Percentiles rank a stretch among this genome's conserved stretches.
Evolutionary conservation across 2,888 invertebrate genomes (phyloP).

Genomic region (Alviniconcha strummeri): DNA sequence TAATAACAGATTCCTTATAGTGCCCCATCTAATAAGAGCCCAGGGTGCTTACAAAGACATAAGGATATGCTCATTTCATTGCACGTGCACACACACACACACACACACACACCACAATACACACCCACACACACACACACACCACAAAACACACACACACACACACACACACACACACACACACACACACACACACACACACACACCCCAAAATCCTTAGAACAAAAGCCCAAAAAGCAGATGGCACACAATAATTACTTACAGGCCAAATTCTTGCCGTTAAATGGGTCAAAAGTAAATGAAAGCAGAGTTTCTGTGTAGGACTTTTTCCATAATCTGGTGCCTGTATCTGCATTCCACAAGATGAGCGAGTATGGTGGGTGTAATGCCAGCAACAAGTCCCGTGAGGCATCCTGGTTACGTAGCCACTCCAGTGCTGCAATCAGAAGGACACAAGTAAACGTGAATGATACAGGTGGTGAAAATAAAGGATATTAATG

Average conservation of each 20-base stretch:
- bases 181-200: neutral
- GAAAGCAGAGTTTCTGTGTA: constrained; percentile 76
- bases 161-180: neutral
- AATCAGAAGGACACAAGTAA: constrained; percentile 29
- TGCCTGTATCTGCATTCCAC: constrained; percentile 78
- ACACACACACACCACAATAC: no score
- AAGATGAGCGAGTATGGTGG: constrained; percentile 77
- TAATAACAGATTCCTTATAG: no score
- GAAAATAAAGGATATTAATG: no score
- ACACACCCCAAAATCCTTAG: no score
- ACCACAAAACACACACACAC: no score
- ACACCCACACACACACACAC: no score
- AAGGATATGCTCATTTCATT: no score
- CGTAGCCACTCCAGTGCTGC: constrained; percentile 78
- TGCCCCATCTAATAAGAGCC: no score
- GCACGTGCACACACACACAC: no score
- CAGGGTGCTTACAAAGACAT: no score
- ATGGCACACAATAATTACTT: constrained; percentile 54
- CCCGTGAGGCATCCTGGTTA: constrained; percentile 75
- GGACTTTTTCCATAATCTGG: constrained; percentile 77
- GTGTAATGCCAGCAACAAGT: constrained; percentile 77
- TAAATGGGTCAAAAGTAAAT: constrained; percentile 77
- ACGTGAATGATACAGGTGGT: neutral
- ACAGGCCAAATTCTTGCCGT: constrained; percentile 76
- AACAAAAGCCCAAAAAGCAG: neutral